Evolutionary conservation across 1,140 invertebrate genomes (phyloP).

Genomic region (Dinoponera quadriceps): DNA sequence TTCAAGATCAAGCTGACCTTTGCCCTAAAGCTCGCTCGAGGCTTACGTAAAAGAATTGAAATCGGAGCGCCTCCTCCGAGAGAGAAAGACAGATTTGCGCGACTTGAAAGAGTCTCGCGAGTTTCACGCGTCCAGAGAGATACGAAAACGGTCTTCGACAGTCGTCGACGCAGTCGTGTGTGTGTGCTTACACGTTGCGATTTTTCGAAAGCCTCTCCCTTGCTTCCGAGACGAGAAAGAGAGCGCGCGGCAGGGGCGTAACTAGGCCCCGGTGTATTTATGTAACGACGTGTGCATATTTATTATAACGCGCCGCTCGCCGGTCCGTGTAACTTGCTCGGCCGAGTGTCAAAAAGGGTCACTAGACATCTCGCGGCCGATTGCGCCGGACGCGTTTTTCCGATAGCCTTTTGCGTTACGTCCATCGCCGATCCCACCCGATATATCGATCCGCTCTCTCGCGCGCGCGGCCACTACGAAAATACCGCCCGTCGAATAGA

Average conservation of each 20-base stretch:
- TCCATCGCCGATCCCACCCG: constrained; percentile 59
- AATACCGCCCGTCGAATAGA: constrained; percentile 51
- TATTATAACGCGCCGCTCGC: constrained; percentile 71
- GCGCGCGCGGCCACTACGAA: constrained; percentile 12
- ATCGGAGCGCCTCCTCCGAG: too few species aligned
- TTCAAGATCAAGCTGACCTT: too few species aligned
- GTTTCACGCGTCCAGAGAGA: too few species aligned
- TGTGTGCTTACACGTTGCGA: not conserved
- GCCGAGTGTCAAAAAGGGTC: constrained; percentile 84
- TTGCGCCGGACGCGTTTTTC: constrained; percentile 80
- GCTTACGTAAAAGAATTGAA: too few species aligned
- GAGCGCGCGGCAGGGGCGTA: constrained; percentile 13
- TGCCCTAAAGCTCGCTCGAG: too few species aligned
- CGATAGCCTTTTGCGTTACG: constrained; percentile 70
- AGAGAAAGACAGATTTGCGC: too few species aligned
- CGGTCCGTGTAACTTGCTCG: constrained; percentile 82
- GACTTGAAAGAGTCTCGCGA: too few species aligned
- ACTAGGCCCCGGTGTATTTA: constrained; percentile 53
- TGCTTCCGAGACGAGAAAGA: constrained; percentile 13
- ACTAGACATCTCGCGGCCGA: constrained; percentile 84
- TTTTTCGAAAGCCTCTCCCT: constrained; percentile 2
- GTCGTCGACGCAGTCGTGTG: too few species aligned
- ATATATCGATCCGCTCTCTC: constrained; percentile 52
- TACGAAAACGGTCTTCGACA: too few species aligned
- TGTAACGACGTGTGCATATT: constrained; percentile 52